phyloP scores from a whole-genome alignment of 1,140 invertebrate genomes.

The Sitodiplosis mosellana region DNA sequence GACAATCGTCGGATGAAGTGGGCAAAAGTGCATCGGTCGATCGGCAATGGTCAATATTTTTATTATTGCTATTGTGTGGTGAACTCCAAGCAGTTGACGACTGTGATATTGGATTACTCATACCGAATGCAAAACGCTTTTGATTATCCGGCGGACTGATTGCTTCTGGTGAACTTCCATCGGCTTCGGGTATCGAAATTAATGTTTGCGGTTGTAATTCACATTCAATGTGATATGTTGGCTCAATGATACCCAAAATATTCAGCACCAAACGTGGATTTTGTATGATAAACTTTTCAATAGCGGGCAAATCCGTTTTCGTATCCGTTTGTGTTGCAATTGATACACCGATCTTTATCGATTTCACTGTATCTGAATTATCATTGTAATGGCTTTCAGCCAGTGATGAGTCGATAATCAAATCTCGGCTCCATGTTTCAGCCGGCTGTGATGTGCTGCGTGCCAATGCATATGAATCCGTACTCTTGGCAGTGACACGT shows the following conservation, averaged over 20 bases:
- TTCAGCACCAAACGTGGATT: conserved; percentile 22
- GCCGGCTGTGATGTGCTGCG: conserved; percentile 63
- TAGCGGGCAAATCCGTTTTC: conserved; percentile 19
- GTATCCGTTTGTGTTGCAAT: conserved; percentile 16
- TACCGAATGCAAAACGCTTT: background rate
- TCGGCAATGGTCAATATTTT: conserved; percentile 20
- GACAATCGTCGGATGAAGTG: background rate
- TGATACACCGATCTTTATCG: background rate
- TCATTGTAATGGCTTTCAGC: background rate
- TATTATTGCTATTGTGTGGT: conserved; percentile 5
- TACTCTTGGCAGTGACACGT: conserved; percentile 3
- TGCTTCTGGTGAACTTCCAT: background rate
- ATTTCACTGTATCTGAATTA: background rate
- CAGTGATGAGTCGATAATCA: conserved; percentile 1
- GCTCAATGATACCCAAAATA: conserved; percentile 15
- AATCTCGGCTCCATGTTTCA: conserved; percentile 37
- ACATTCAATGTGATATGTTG: background rate
- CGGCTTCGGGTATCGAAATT: conserved; percentile 1
- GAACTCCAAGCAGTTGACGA: background rate
- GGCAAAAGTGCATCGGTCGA: conserved; percentile 19
- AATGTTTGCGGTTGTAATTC: background rate
- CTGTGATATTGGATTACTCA: background rate
- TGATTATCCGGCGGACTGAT: background rate
- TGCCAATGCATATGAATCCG: conserved; percentile 28
- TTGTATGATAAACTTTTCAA: conserved; percentile 19